phyloP scores from a whole-genome alignment of 1,140 invertebrate species.

The Drosophila bipectinata region DNA sequence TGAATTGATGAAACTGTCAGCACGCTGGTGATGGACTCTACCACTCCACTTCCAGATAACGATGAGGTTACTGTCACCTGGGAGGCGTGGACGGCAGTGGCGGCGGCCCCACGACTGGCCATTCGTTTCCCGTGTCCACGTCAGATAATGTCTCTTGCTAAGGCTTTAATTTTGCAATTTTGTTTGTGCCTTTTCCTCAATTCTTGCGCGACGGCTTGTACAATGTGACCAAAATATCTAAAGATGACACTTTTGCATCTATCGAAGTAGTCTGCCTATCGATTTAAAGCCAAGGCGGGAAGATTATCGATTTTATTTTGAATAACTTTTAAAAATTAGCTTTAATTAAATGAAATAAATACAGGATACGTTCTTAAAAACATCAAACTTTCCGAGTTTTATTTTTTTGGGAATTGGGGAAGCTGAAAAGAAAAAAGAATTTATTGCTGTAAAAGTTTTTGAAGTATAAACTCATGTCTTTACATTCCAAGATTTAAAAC shows the following conservation, averaged over 20 bases:
- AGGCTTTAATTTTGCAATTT: not conserved
- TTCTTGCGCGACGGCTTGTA: not conserved
- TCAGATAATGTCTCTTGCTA: not conserved
- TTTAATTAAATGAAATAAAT: too few relatives aligned
- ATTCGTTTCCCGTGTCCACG: slow-evolving; percentile 38
- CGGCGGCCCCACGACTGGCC: slow-evolving; percentile 65
- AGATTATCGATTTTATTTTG: not conserved
- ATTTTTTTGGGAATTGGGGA: too few relatives aligned
- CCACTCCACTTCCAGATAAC: slow-evolving; percentile 17
- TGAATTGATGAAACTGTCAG: slow-evolving; percentile 64
- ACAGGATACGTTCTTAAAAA: too few relatives aligned
- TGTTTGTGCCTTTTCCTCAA: not conserved
- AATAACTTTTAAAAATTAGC: too few relatives aligned
- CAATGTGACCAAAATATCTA: not conserved
- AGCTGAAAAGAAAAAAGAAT: too few relatives aligned
- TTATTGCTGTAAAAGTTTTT: too few relatives aligned
- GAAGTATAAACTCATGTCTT: too few relatives aligned
- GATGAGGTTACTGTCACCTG: slow-evolving; percentile 23
- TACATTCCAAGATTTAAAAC: too few relatives aligned
- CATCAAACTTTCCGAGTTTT: too few relatives aligned
- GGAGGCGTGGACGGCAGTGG: slow-evolving; percentile 39
- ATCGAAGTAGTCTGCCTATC: not conserved
- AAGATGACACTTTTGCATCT: not conserved
- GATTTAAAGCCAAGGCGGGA: not conserved
- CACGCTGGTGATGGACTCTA: slow-evolving; percentile 65